Percentiles rank a stretch among this genome's conserved stretches.
Evolutionary conservation across 2,797 vertebrate genomes (phyloP).

Genomic region (Lophius americanus): DNA sequence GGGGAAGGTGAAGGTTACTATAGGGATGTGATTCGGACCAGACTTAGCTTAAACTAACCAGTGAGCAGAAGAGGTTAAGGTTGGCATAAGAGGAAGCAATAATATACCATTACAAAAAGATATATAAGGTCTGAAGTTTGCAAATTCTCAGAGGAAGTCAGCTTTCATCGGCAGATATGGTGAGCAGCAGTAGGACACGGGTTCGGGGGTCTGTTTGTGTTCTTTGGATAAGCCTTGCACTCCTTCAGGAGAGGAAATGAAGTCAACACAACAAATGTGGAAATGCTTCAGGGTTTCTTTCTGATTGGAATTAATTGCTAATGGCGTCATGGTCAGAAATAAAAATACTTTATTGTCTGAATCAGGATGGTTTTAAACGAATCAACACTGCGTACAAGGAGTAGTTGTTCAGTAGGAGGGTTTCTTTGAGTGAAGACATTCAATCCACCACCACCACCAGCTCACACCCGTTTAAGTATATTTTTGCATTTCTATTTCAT

Average conservation of each 20-base stretch:
- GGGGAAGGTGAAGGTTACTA: too few species aligned
- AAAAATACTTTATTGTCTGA: slow-evolving; percentile 58
- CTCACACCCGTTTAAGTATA: neutral
- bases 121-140: slow-evolving; percentile 2
- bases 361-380: slow-evolving; percentile 34
- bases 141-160: slow-evolving; percentile 30
- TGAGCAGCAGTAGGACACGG: slow-evolving; percentile 47
- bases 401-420: slow-evolving; percentile 2
- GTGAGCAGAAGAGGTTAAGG: neutral
- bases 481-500: neutral
- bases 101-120: neutral
- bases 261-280: slow-evolving; percentile 65
- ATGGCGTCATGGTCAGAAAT: slow-evolving; percentile 60
- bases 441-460: too few species aligned
- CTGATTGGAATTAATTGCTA: slow-evolving; percentile 75
- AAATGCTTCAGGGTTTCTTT: slow-evolving; percentile 53
- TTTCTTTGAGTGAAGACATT: slow-evolving; percentile 7
- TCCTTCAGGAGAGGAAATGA: slow-evolving; percentile 48
- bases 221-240: slow-evolving; percentile 54
- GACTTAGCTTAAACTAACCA: too few species aligned
- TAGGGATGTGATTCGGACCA: too few species aligned
- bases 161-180: slow-evolving; percentile 65
- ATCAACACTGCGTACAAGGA: slow-evolving; percentile 28
- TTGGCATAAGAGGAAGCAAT: slow-evolving; percentile 1
- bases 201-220: slow-evolving; percentile 63